Evolutionary conservation across 2,113 vertebrate genomes (phyloP), one percentile per base, ranked within the genome.

Genomic region (Oreochromis spilurus): DNA sequence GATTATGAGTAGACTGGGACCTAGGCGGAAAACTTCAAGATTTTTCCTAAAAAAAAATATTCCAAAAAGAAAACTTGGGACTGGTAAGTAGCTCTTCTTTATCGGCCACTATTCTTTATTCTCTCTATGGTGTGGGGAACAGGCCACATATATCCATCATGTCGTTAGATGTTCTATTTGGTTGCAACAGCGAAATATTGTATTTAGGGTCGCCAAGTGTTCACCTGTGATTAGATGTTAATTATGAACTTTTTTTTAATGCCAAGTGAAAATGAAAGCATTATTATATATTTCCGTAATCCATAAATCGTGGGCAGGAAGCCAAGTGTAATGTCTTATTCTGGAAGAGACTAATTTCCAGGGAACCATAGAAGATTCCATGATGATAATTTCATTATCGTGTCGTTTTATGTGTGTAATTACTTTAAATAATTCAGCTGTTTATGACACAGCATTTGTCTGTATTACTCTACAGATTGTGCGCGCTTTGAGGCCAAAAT

Each of bases 11-110:
- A 13, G 19, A 5, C 2, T 9, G 12, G 34, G 2, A 62, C 7
- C 3, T 24, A 2, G 14, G 4, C 8, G 52, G 7, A 36, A 17
- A 72, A 62, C 26, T 48, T 8, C 14, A 58, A 58, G 21, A 36
- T 17, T 79, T 60, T 57, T 84, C 31, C 38, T 29, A 26, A 12
- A 84, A 86, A 86, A 83, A 93, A 86, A 50, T 43, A 82, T 84
- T 82, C 38, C 79, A 86, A 89, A 67, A 90, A 92, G 88, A 92
- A 94, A 96, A 96, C 92, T 96, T 96, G 91, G 82, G 26, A 91
- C 62, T 89, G 96, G 96, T 96, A 89, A 97, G 96, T 96, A 94
- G 72, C 90, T 89, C 52, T 43, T 29, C 29, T 85, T 89, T 90
- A 91, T 92, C 40, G 88, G 21, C 58, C 86, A 79, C 65, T 87